Percentiles rank a stretch among this genome's conserved stretches.
Evolutionary conservation across 1,140 invertebrate genomes (phyloP).

Genomic region (Drosophila tristis): DNA sequence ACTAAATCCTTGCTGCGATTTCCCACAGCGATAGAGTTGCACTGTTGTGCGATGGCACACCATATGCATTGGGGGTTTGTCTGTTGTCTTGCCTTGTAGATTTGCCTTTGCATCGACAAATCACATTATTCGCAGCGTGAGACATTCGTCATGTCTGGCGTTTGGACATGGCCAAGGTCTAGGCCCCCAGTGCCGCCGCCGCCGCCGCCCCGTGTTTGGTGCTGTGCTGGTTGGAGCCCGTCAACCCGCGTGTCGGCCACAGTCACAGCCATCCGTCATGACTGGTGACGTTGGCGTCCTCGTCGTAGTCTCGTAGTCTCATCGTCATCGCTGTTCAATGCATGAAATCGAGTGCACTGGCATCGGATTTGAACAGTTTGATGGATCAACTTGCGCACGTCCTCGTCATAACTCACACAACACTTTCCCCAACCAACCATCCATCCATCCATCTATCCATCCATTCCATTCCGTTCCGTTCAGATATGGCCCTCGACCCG

Average conservation of each 20-base stretch:
- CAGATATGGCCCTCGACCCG: conserved; percentile 7
- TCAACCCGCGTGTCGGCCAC: conserved; percentile 58
- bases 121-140: conserved; percentile 68
- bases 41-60: conserved; percentile 1
- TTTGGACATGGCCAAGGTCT: conserved; percentile 26
- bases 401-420: conserved; percentile 79
- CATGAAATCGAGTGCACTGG: conserved; percentile 65
- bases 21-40: conserved; percentile 41
- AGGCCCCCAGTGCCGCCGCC: conserved; percentile 4
- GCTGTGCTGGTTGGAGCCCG: conserved; percentile 32
- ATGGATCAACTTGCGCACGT: conserved; percentile 80
- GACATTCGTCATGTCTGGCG: conserved; percentile 65
- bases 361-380: conserved; percentile 80
- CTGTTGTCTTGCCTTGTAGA: conserved; percentile 36
- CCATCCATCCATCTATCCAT: conserved; percentile 16
- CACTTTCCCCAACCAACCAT: conserved; percentile 53
- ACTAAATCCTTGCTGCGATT: conserved; percentile 26
- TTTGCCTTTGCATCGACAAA: conserved; percentile 71
- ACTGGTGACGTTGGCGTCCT: conserved; percentile 63
- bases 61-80: conserved; percentile 15
- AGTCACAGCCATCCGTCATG: conserved; percentile 77
- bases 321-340: conserved; percentile 50
- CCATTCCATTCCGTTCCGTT: conserved; percentile 7
- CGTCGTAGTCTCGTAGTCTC: conserved; percentile 45
- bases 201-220: conserved; percentile 20